Conservation (phyloP, 2,113 vertebrate genomes). For the Phrynosoma blainvillii region DNA sequence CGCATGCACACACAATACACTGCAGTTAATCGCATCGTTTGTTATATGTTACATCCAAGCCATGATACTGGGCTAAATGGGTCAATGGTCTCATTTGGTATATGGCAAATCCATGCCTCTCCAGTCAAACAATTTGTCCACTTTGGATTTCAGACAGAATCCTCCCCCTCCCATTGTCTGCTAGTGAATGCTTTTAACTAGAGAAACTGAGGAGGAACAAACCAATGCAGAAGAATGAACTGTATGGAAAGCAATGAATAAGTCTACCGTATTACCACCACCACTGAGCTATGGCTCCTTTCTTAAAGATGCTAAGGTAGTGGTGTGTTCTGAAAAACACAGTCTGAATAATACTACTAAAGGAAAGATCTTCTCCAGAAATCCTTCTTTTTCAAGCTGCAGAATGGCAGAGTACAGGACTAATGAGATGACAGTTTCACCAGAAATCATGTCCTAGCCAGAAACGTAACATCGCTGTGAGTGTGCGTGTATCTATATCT, state of each 20-base stretch:
- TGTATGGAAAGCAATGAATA: neutral
- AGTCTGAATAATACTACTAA: neutral
- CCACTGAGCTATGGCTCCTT: neutral
- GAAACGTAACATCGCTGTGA: slow-evolving; percentile 76
- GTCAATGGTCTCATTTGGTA: too few relatives aligned
- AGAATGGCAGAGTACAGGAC: neutral
- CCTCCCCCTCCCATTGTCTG: neutral
- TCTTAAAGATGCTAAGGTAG: neutral
- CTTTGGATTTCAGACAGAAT: too few relatives aligned
- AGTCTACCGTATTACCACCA: neutral
- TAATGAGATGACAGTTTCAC: slow-evolving; percentile 32
- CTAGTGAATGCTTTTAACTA: neutral
- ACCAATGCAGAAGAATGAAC: neutral
- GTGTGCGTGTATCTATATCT: slow-evolving; percentile 61
- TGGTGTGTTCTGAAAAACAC: neutral
- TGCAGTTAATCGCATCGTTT: too few relatives aligned
- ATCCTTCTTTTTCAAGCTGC: neutral
- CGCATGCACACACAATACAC: too few relatives aligned
- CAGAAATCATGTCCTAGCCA: slow-evolving; percentile 68
- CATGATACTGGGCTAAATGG: too few relatives aligned
- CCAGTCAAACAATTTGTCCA: too few relatives aligned
- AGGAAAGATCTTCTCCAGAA: neutral
- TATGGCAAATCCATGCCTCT: too few relatives aligned
- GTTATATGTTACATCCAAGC: too few relatives aligned
- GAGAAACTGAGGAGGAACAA: neutral